phyloP scores from a whole-genome alignment of 1,140 invertebrate genomes.

The Pissodes strobi region DNA sequence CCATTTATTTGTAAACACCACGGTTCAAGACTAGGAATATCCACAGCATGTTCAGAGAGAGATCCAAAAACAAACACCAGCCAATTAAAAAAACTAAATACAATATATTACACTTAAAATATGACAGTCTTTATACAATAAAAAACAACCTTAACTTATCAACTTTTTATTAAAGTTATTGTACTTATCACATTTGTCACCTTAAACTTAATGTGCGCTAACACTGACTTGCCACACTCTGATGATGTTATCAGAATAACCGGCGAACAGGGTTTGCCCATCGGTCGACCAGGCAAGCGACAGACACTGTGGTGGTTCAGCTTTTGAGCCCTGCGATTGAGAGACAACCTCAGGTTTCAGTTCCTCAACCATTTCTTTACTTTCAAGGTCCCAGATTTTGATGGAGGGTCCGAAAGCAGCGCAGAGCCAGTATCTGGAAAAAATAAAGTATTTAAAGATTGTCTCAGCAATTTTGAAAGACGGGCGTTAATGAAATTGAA shows the following conservation, averaged over 20 bases:
- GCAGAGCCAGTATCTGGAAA: slow-evolving; percentile 93
- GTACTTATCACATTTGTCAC: slow-evolving; percentile 26
- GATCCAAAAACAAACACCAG: no score
- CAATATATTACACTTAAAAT: no score
- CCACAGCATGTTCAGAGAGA: no score
- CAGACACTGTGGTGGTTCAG: slow-evolving; percentile 92
- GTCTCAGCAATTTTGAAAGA: no score
- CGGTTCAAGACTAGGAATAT: no score
- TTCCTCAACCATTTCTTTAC: slow-evolving; percentile 99
- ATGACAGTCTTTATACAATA: no score
- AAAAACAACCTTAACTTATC: slow-evolving; percentile 14
- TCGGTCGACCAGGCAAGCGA: slow-evolving; percentile 99
- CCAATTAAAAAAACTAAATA: no score
- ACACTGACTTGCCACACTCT: slow-evolving; percentile 98
- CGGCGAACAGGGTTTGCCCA: slow-evolving; percentile 98
- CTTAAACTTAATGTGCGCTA: slow-evolving; percentile 58
- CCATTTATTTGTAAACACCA: no score
- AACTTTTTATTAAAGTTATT: slow-evolving; percentile 29
- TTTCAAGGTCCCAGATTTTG: slow-evolving; percentile 99
- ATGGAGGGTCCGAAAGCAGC: slow-evolving; percentile 98
- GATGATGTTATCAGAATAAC: slow-evolving; percentile 98
- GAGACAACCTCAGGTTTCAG: slow-evolving; percentile 89
- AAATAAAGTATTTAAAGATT: no score
- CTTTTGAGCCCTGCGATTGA: slow-evolving; percentile 68
- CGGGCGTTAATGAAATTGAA: slow-evolving; percentile 1